Evolutionary conservation across 2,797 vertebrate genomes (phyloP).

Genomic region (Peromyscus eremicus): DNA sequence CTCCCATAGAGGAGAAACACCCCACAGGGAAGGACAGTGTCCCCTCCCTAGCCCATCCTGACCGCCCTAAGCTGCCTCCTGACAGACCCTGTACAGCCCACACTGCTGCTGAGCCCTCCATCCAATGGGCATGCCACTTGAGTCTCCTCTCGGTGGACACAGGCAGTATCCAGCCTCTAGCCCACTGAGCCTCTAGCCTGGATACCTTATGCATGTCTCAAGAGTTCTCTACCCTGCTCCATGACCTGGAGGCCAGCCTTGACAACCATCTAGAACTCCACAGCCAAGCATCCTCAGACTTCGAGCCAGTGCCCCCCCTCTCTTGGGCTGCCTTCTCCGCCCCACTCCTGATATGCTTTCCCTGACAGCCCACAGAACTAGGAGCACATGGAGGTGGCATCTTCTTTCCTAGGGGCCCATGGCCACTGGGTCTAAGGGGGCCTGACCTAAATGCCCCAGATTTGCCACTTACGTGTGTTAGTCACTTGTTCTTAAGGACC

Average conservation of each 20-base stretch:
- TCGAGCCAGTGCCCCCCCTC: background rate
- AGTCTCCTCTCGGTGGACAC: rapidly evolving
- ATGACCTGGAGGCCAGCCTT: background rate
- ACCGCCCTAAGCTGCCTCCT: background rate
- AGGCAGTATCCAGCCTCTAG: background rate
- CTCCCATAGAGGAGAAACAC: background rate
- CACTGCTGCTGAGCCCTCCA: background rate
- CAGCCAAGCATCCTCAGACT: background rate
- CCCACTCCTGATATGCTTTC: rapidly evolving
- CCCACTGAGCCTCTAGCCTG: background rate
- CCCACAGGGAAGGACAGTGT: background rate
- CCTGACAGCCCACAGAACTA: background rate
- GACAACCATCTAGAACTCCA: rapidly evolving
- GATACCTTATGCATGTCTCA: rapidly evolving
- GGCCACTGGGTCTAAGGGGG: background rate
- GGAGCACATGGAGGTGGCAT: background rate
- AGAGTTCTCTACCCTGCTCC: background rate
- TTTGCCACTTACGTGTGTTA: rapidly evolving
- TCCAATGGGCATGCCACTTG: no score
- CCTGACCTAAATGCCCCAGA: background rate
- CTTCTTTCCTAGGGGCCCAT: background rate
- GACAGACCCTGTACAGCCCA: background rate
- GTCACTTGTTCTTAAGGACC: no score
- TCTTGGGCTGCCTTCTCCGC: background rate
- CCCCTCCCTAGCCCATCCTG: background rate